Base-by-base conservation (phyloP, 2,888 invertebrate species). In the Dendrolimus pini region DNA sequence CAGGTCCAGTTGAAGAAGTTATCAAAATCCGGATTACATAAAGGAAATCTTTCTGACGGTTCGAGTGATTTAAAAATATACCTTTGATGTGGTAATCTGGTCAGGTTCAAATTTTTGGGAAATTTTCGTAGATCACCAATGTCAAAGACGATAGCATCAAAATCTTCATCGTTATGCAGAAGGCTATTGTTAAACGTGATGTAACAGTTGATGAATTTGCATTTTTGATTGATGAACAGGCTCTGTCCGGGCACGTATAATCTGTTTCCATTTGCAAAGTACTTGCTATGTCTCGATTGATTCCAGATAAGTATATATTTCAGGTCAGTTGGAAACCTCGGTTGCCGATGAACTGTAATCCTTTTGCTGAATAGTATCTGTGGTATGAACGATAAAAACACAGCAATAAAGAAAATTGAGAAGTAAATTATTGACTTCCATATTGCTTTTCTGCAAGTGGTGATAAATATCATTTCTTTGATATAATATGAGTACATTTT, bases 1-100 rank as follows among this genome's bases (percentile, higher is more conserved):
- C 89, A 89, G 0, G 89, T 88, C 82, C 78, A 82, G 58, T 89
- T 89, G 58, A 91, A 91, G 60, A 88, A 91, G 41, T 79, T 59
- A 7, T 89, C 85, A 30, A 80, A 82, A 7, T 66, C 62, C 0
- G 69, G 64, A 58, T 83, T 68, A 58, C 90, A 90, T 0, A 88
- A 53, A 0, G 85, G 77, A 62, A 79, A 72, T 14, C 72, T 74
- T 7, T 75, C 76, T 0, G 86, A 65, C 0, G 89, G 73, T 56
- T 84, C 83, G 9, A 77, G 67, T 1, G 86, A 83, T 57, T 80
- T 72, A 58, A 89, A 88, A 55, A 91, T 77, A 55, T 85, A 91
- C 9, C 74, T 67, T 56, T 90, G 90, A 14, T 81, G 58, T 0
- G 72, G 62, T 1, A 76, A 74, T 62, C 86, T 74, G 0, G 71